phyloP scores from a whole-genome alignment of 2,888 invertebrate species.

The Stenichneumon culpator region DNA sequence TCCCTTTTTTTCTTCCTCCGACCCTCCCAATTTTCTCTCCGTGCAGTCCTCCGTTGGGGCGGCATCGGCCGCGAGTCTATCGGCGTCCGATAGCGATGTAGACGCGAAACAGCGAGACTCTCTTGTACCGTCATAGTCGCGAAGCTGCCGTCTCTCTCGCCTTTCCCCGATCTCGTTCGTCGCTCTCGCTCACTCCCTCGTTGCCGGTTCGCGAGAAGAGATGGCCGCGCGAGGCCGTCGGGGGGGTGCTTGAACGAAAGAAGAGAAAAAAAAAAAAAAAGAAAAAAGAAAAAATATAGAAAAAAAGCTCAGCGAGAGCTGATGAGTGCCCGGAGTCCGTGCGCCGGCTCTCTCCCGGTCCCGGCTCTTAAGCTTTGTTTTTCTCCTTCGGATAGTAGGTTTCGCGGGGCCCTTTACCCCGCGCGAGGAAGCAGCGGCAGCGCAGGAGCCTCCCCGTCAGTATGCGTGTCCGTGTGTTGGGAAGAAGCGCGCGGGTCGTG shows the following conservation, averaged over 20 bases:
- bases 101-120: slow-evolving; percentile 80
- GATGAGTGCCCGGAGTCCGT: slow-evolving; percentile 79
- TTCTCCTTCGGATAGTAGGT: slow-evolving; percentile 61
- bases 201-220: slow-evolving; percentile 53
- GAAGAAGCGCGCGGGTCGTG: slow-evolving; percentile 32
- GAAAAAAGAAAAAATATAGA: slow-evolving; percentile 73
- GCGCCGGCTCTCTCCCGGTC: slow-evolving; percentile 65
- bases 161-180: background rate
- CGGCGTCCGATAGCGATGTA: slow-evolving; percentile 80
- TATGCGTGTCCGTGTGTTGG: background rate
- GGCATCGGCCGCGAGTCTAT: slow-evolving; percentile 73
- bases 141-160: slow-evolving; percentile 72
- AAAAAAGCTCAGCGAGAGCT: slow-evolving; percentile 81
- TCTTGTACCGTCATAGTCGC: slow-evolving; percentile 81
- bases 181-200: slow-evolving; percentile 4
- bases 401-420: slow-evolving; percentile 55
- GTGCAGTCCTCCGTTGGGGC: slow-evolving; percentile 35
- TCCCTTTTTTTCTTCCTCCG: too few relatives aligned
- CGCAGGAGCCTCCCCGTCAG: slow-evolving; percentile 42
- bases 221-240: slow-evolving; percentile 46
- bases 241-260: slow-evolving; percentile 46
- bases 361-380: slow-evolving; percentile 69
- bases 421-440: slow-evolving; percentile 38
- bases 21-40: slow-evolving; percentile 25
- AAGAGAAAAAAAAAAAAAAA: slow-evolving; percentile 43